phyloP scores from a whole-genome alignment of 2,113 vertebrate genomes.

The Spermophilus dauricus region DNA sequence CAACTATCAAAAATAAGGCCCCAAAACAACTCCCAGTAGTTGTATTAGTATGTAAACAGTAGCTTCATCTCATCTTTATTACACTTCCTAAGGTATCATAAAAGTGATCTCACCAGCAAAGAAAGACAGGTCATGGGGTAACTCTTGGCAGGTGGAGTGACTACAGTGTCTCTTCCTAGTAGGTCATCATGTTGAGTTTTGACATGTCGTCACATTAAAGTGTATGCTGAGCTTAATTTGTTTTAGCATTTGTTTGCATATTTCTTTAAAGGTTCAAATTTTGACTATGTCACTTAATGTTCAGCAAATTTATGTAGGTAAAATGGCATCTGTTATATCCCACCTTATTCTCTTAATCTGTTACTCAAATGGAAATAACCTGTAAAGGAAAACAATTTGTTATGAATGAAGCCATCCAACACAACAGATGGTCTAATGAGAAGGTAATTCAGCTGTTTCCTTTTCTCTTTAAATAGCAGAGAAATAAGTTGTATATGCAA shows the following conservation, averaged over 20 bases:
- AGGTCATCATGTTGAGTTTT: too few relatives aligned
- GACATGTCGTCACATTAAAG: not conserved
- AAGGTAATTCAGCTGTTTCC: not conserved
- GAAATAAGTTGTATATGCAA: not conserved
- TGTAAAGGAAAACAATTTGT: not conserved
- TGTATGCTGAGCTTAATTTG: not conserved
- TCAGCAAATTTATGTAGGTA: not conserved
- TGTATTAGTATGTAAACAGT: not conserved
- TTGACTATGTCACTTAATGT: not conserved
- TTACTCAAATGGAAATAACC: constrained; percentile 1
- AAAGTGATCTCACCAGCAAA: not conserved
- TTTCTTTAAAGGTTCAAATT: not conserved
- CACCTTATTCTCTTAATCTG: not conserved
- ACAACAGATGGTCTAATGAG: not conserved
- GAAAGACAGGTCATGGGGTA: not conserved
- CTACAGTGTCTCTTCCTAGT: not conserved
- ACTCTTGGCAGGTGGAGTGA: not conserved
- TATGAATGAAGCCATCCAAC: not conserved
- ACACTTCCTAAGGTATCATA: not conserved
- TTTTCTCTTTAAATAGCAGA: not conserved
- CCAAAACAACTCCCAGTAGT: not conserved
- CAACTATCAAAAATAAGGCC: not conserved
- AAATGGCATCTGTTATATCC: not conserved
- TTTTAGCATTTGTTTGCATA: not conserved
- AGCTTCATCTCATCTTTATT: not conserved